Evolutionary conservation across 2,888 invertebrate genomes (phyloP).

Genomic region (Julus scanicus): DNA sequence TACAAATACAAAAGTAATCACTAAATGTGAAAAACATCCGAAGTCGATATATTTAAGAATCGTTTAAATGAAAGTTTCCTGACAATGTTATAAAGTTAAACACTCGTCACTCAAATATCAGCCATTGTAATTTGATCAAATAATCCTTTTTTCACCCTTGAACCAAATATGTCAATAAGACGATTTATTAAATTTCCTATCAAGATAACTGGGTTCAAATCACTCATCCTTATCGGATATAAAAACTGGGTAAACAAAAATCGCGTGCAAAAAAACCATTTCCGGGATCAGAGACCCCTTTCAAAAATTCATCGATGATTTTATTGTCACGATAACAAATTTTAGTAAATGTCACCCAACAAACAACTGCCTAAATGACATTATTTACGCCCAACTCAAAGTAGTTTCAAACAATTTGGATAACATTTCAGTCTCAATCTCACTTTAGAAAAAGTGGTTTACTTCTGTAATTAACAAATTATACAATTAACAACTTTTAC

Average conservation of each 20-base stretch:
- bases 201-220: constrained; percentile 34
- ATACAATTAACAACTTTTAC: not conserved
- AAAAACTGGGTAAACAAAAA: not conserved
- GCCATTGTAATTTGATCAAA: not conserved
- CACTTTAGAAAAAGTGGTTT: constrained; percentile 7
- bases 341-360: constrained; percentile 10
- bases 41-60: too few species aligned
- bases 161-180: not conserved
- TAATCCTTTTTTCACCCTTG: not conserved
- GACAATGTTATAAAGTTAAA: too few species aligned
- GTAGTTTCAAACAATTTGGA: too few species aligned
- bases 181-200: not conserved
- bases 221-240: not conserved
- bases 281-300: constrained; percentile 26
- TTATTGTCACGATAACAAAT: not conserved
- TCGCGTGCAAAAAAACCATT: not conserved
- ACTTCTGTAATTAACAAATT: not conserved
- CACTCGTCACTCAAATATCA: too few species aligned
- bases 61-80: too few species aligned
- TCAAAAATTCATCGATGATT: not conserved
- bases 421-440: too few species aligned
- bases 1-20: too few species aligned
- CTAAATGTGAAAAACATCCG: too few species aligned
- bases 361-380: not conserved
- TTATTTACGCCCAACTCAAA: not conserved